Conservation (phyloP, 2,888 invertebrate genomes). For the Agrilus cyanescens region DNA sequence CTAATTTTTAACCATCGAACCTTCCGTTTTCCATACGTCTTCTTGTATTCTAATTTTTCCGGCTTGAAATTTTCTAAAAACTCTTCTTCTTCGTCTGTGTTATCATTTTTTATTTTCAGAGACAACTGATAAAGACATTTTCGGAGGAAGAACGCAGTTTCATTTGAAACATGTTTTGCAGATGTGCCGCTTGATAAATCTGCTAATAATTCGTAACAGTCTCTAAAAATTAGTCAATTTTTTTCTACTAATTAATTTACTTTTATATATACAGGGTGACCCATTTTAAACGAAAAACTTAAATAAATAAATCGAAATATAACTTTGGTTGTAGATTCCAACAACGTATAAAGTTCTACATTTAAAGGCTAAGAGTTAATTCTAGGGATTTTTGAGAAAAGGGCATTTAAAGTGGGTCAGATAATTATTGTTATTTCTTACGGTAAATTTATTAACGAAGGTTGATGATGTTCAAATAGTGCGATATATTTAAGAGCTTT, state of each 20-base stretch:
- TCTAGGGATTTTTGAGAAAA: no score
- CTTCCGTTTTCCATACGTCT: conserved; percentile 1
- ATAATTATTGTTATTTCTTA: conserved; percentile 14
- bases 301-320: no score
- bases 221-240: conserved; percentile 16
- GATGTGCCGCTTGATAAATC: conserved; percentile 18
- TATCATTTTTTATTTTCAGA: conserved; percentile 13
- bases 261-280: no score
- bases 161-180: conserved; percentile 15
- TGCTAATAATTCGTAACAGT: conserved; percentile 19
- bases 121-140: conserved; percentile 17
- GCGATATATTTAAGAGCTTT: conserved; percentile 30
- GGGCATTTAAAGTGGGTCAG: no score
- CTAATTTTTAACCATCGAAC: neutral
- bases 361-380: no score
- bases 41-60: conserved; percentile 1
- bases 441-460: conserved; percentile 21
- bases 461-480: conserved; percentile 23
- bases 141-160: conserved; percentile 15
- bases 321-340: no score
- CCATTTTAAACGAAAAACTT: no score
- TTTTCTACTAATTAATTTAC: no score
- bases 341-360: no score
- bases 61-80: conserved; percentile 12
- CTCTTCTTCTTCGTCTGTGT: conserved; percentile 10